Conservation (phyloP, 2,888 invertebrate genomes). For the Masnerella sp. region DNA sequence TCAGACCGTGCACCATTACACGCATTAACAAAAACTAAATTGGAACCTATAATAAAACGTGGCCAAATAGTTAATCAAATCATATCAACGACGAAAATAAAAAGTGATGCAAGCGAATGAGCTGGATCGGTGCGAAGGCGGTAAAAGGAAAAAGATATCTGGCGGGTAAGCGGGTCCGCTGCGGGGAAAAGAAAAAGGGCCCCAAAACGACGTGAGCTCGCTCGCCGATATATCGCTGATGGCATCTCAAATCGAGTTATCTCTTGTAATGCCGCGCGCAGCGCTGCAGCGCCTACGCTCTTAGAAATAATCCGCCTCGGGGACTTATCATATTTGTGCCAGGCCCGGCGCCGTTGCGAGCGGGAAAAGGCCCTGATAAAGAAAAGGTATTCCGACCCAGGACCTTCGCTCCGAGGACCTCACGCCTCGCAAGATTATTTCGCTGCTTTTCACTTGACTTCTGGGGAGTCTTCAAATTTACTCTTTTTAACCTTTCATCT, state of each 20-base stretch:
- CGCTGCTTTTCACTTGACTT: constrained; percentile 22
- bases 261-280: constrained; percentile 53
- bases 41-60: too few relatives aligned
- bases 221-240: constrained; percentile 67
- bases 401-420: constrained; percentile 1
- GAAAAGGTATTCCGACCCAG: too few relatives aligned
- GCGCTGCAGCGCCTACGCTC: constrained; percentile 33
- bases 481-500: too few relatives aligned
- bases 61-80: too few relatives aligned
- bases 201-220: constrained; percentile 69
- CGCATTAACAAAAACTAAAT: too few relatives aligned
- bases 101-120: too few relatives aligned
- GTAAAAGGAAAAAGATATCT: constrained; percentile 62
- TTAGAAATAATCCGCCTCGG: constrained; percentile 25
- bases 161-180: constrained; percentile 59
- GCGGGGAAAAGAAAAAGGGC: constrained; percentile 67
- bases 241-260: constrained; percentile 65
- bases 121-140: constrained; percentile 42
- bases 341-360: constrained; percentile 22
- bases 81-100: too few relatives aligned
- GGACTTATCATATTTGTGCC: constrained; percentile 26
- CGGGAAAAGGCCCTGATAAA: constrained; percentile 15
- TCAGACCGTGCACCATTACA: too few relatives aligned
- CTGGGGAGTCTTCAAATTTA: too few relatives aligned
- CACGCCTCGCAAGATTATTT: constrained; percentile 15